Conservation (phyloP, 2,113 vertebrate genomes). For the Origma solitaria region DNA sequence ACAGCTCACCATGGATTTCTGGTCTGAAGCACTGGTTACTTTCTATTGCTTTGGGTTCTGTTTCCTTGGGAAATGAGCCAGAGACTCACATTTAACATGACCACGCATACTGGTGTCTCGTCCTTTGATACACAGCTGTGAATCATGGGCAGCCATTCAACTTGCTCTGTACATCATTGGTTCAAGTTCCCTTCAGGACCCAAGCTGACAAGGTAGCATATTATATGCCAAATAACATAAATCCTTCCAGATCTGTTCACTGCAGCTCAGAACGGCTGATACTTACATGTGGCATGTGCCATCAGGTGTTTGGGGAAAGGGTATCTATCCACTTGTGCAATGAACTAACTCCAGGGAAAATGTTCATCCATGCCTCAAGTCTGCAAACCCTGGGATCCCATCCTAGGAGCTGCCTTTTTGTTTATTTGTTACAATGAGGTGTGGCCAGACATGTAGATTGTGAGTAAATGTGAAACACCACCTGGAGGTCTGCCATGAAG, state of each 20-base stretch:
- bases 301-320: background rate
- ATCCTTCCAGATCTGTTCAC: background rate
- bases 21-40: background rate
- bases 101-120: background rate
- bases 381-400: background rate
- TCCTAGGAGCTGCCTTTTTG: background rate
- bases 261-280: background rate
- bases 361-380: background rate
- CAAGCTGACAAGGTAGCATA: background rate
- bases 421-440: background rate
- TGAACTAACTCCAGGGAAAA: background rate
- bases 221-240: background rate
- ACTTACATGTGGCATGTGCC: fast-evolving
- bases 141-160: background rate
- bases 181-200: background rate
- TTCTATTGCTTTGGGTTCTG: background rate
- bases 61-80: background rate
- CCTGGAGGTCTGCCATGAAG: background rate
- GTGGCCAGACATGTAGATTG: background rate
- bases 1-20: background rate
- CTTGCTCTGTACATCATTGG: background rate
- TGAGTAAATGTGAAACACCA: background rate
- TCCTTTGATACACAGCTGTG: background rate
- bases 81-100: background rate
- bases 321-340: background rate